Conservation (phyloP, 2,888 invertebrate species). For the Hipparchia sbordonii region DNA sequence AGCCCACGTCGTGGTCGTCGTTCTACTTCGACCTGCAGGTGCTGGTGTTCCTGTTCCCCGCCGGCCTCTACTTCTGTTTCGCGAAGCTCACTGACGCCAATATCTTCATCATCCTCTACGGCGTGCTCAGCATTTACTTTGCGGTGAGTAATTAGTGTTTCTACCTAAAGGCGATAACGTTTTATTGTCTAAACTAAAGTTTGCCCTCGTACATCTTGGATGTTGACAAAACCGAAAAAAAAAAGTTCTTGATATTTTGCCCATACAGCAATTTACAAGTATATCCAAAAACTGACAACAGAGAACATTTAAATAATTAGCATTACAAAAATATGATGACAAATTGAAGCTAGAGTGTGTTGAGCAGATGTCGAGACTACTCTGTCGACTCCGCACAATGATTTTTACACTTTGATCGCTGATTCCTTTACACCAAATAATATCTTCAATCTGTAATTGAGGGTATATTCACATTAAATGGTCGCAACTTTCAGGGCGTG, state of each 20-base stretch:
- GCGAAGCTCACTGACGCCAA: slow-evolving; percentile 96
- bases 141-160: slow-evolving; percentile 85
- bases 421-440: slow-evolving; percentile 51
- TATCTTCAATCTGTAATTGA: background rate
- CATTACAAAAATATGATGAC: slow-evolving; percentile 59
- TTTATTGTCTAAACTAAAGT: too few species aligned
- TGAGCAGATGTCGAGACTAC: slow-evolving; percentile 63
- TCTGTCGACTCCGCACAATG: slow-evolving; percentile 76
- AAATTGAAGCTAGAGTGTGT: slow-evolving; percentile 69
- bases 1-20: slow-evolving; percentile 99
- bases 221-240: too few species aligned
- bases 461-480: slow-evolving; percentile 5
- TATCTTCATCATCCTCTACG: slow-evolving; percentile 98
- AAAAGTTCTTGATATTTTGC: too few species aligned
- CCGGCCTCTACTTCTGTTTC: slow-evolving; percentile 98
- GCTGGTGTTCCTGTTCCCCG: slow-evolving; percentile 97
- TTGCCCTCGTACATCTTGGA: too few species aligned
- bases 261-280: too few species aligned
- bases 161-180: too few species aligned
- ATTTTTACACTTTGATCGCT: slow-evolving; percentile 86
- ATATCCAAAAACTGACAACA: too few species aligned
- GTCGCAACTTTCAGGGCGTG: slow-evolving; percentile 87
- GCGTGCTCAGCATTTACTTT: slow-evolving; percentile 98
- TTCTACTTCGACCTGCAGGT: slow-evolving; percentile 99
- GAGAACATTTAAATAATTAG: too few species aligned